Evolutionary conservation across 2,113 vertebrate genomes (phyloP).

Genomic region (Recurvirostra avosetta): DNA sequence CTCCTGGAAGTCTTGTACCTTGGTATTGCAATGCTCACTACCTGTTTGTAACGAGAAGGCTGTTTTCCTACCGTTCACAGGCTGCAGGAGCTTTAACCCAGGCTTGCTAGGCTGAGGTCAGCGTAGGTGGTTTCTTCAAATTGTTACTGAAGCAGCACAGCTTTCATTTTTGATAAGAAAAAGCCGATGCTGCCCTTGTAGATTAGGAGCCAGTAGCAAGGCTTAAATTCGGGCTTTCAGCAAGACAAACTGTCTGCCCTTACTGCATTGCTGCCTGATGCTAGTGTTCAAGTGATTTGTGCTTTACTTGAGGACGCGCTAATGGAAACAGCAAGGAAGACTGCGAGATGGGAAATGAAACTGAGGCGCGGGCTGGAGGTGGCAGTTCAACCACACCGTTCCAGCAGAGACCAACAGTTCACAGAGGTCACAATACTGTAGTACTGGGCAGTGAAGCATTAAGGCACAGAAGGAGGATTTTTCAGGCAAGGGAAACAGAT

Average conservation of each 20-base stretch:
- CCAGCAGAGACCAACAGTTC: neutral
- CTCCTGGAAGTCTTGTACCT: conserved; percentile 14
- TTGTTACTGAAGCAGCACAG: neutral
- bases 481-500: neutral
- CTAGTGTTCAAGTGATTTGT: conserved; percentile 11
- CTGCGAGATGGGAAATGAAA: neutral
- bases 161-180: neutral
- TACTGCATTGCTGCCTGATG: neutral
- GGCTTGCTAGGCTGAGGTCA: neutral
- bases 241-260: neutral
- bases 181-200: neutral
- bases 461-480: conserved; percentile 29
- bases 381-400: neutral
- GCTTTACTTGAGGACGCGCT: neutral
- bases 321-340: neutral
- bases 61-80: neutral
- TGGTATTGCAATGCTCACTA: neutral
- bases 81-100: neutral
- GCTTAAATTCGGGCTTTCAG: neutral
- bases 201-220: neutral
- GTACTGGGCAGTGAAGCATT: neutral
- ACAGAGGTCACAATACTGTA: neutral
- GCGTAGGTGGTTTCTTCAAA: too few relatives aligned
- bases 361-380: neutral
- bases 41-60: neutral